Base-by-base conservation (phyloP, 2,113 vertebrate species). In the Gorsachius goisagi region DNA sequence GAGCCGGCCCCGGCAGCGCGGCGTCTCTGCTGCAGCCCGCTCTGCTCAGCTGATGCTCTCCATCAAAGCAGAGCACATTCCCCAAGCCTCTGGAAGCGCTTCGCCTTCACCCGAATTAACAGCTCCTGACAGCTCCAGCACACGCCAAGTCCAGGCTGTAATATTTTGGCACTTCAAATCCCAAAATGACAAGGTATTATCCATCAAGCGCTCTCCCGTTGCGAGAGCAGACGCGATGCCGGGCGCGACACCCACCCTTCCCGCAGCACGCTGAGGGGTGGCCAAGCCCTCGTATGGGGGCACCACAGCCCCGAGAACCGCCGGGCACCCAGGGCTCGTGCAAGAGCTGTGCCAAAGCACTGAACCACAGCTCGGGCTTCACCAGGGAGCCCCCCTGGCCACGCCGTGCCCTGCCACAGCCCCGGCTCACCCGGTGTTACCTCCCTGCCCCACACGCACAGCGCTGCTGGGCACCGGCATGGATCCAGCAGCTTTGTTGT, bases 191-290 rank as follows among this genome's bases (percentile, higher is more conserved):
- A 78, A 64, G 52, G n/a, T 15, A 17, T 73, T 18, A 74, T 47
- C 87, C 81, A 18, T 66, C 74, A 83, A 86, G 68, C 0, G 35
- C 35, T 71, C 72, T 80, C 77, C 60, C 0, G 0, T 10, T 55
- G 15, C 3, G 13, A 86, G 32, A 4, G 9, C 72, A 21, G 0
- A 0, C 21, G 21, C 53, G 11, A 4, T 3, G 1, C 39, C 1
- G 6, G 73, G 76, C 35, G 7, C 0, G 11, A 19, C 69, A 26
- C 23, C 24, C 58, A 10, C 23, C 22, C 41, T 39, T 39, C 60
- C n/a, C 1, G 2, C 37, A 9, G 28, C 60, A 44, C 18, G 2
- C 12, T 0, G 19, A 0, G 6, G 49, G 35, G 33, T 4, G 1
- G 49, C 69, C 2, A 1, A 72, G 75, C 60, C 53, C 59, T 59